Evolutionary conservation across 2,113 vertebrate species (phyloP).

Genomic region (Pomatorhinus ruficollis): DNA sequence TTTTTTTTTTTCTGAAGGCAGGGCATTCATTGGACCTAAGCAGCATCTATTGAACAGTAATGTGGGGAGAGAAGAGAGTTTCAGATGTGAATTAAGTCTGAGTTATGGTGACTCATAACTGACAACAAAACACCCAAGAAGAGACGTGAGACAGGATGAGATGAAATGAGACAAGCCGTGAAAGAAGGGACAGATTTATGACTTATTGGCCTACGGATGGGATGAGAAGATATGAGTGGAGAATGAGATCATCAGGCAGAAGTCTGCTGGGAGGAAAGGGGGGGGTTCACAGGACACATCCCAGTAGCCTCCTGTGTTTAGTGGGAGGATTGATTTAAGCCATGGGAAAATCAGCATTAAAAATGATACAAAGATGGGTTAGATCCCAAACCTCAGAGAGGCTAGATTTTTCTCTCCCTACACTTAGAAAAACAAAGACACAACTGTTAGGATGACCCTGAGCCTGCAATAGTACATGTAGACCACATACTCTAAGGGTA

Average conservation of each 20-base stretch:
- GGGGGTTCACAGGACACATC: not conserved
- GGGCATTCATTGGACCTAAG: not conserved
- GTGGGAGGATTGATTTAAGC: not conserved
- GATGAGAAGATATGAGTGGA: constrained; percentile 16
- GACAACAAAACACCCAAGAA: constrained; percentile 18
- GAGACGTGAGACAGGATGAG: not conserved
- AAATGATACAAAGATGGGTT: not conserved
- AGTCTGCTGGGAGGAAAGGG: not conserved
- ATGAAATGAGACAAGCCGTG: constrained; percentile 15
- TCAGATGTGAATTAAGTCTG: not conserved
- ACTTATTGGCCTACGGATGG: constrained; percentile 17
- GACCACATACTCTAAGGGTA: not conserved
- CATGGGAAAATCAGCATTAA: not conserved
- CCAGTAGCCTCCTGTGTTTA: not conserved
- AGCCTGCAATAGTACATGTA: not conserved
- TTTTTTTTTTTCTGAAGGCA: not conserved
- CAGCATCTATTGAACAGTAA: not conserved
- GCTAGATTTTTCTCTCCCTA: not conserved
- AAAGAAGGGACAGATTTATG: constrained; percentile 33
- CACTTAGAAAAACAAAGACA: not conserved
- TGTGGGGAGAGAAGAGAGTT: not conserved
- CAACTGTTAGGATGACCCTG: not conserved
- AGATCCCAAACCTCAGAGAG: not conserved
- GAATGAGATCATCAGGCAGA: constrained; percentile 20
- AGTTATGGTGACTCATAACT: constrained; percentile 26